phyloP scores from a whole-genome alignment of 2,797 vertebrate genomes.

The Manis pentadactyla region DNA sequence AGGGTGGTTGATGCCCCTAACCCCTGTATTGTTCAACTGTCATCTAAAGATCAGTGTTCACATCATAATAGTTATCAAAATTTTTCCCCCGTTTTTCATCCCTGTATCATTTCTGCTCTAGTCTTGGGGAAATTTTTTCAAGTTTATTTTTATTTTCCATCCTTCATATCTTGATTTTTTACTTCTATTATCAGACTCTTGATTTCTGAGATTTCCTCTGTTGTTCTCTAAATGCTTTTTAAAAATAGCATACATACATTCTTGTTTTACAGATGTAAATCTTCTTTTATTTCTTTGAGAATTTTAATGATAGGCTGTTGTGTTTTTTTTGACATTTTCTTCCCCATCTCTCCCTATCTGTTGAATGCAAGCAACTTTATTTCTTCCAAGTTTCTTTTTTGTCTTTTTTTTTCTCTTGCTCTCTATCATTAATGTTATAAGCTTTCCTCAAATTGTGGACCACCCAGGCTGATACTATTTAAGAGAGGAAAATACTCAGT shows the following conservation, averaged over 20 bases:
- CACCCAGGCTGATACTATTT: not conserved
- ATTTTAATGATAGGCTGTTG: not conserved
- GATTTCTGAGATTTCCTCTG: not conserved
- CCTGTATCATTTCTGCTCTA: not conserved
- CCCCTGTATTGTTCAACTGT: too few species aligned
- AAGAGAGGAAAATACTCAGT: not conserved
- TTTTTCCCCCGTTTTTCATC: not conserved
- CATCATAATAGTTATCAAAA: not conserved
- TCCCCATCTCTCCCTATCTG: not conserved
- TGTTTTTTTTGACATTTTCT: not conserved
- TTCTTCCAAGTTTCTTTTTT: not conserved
- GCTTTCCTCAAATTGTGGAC: not conserved
- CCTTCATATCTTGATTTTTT: not conserved
- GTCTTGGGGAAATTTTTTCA: not conserved
- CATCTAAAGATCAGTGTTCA: not conserved
- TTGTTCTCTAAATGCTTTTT: not conserved
- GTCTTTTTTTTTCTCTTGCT: not conserved
- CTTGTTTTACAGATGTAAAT: not conserved
- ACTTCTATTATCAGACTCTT: not conserved
- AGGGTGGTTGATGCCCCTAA: too few species aligned
- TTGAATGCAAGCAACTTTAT: not conserved
- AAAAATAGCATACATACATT: not conserved
- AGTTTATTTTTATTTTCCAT: conserved; percentile 12
- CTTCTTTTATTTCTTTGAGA: not conserved
- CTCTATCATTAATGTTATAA: not conserved